These are phyloP conservation scores for Tiaroga cobitis DNA, from an alignment of 2,797 vertebrate genomes.

Conservation along the genomic window DNA sequence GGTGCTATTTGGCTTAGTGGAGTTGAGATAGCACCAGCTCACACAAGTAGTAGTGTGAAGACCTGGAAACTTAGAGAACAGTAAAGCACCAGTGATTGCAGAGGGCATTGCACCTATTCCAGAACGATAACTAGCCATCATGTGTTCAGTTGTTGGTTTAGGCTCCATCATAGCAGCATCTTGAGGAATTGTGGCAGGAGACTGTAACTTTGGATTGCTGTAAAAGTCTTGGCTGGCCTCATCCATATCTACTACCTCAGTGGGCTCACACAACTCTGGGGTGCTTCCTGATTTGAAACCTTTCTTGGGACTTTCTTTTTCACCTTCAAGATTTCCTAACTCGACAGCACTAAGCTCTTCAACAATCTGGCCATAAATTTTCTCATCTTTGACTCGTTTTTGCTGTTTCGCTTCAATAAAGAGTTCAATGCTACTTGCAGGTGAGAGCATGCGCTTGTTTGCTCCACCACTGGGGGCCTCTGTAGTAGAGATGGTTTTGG, in stretches of 20 bases:
- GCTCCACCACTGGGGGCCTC: constrained; percentile 90
- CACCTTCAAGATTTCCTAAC: constrained; percentile 89
- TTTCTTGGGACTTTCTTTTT: constrained; percentile 81
- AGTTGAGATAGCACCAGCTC: constrained; percentile 99
- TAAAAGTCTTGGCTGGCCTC: constrained; percentile 82
- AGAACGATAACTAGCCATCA: constrained; percentile 75
- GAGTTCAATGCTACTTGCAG: constrained; percentile 94
- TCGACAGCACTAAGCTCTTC: constrained; percentile 96
- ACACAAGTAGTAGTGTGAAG: constrained; percentile 95
- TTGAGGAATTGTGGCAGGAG: constrained; percentile 75
- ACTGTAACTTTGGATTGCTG: constrained; percentile 77
- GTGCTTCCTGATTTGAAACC: constrained; percentile 79
- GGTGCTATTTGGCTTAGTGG: constrained; percentile 91
- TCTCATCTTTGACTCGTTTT: constrained; percentile 97
- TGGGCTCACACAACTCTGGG: constrained; percentile 78
- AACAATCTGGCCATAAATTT: constrained; percentile 97
- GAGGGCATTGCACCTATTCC: constrained; percentile 78
- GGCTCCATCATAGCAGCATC: constrained; percentile 66
- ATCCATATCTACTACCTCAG: constrained; percentile 86
- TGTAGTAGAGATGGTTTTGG: constrained; percentile 86
- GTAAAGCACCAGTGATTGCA: constrained; percentile 82
- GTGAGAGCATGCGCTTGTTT: constrained; percentile 96
- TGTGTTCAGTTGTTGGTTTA: constrained; percentile 69
- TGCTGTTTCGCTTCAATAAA: constrained; percentile 98
- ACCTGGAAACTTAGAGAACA: constrained; percentile 92